phyloP scores from a whole-genome alignment of 2,797 vertebrate genomes.

The Enteromius trimaculatus region DNA sequence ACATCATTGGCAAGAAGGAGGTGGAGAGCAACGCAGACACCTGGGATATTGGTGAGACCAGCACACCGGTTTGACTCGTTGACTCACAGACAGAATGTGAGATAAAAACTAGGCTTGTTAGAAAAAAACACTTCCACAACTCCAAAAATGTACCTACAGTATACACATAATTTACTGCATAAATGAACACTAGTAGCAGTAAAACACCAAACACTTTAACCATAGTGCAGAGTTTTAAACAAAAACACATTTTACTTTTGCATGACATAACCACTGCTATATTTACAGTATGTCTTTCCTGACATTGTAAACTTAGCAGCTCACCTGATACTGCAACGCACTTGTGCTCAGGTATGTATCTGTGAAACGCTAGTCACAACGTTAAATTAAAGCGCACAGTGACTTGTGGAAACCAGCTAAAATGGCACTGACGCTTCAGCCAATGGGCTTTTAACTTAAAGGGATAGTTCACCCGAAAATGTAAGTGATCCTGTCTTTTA shows the following conservation, averaged over 20 bases:
- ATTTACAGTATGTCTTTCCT: neutral
- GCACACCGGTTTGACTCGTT: neutral
- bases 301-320: neutral
- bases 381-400: neutral
- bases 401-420: neutral
- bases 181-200: neutral
- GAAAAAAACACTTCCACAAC: neutral
- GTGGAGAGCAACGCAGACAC: conserved; percentile 90
- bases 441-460: neutral
- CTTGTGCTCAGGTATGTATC: neutral
- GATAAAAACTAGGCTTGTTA: neutral
- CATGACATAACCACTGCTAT: neutral
- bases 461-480: no score
- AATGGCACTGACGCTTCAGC: neutral
- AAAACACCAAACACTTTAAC: neutral
- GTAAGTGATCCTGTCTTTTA: no score
- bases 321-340: neutral
- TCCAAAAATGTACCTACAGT: neutral
- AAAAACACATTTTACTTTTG: no score
- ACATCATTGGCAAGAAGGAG: conserved; percentile 97
- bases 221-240: neutral
- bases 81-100: neutral
- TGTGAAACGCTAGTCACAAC: neutral
- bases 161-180: no score
- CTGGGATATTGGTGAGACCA: conserved; percentile 93